Evolutionary conservation across 2,113 vertebrate genomes (phyloP).

Genomic region (Misgurnus anguillicaudatus): DNA sequence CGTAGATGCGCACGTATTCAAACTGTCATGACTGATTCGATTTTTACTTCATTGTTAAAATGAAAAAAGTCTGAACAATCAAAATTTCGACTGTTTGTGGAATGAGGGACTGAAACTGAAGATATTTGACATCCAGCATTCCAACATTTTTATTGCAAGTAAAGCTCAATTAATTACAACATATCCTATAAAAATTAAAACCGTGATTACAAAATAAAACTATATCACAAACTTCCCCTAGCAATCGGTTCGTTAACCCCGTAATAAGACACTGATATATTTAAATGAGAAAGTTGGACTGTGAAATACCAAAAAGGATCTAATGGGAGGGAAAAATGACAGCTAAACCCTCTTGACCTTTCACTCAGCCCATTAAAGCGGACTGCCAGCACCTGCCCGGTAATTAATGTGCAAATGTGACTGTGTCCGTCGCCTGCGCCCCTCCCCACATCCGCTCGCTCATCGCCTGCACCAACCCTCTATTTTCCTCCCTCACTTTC

Average conservation of each 20-base stretch:
- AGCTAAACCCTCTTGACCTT: conserved; percentile 74
- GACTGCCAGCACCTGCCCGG: conserved; percentile 73
- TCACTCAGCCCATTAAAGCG: conserved; percentile 68
- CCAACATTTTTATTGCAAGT: background rate
- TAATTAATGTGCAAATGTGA: conserved; percentile 79
- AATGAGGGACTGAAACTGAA: background rate
- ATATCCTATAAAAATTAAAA: conserved; percentile 41
- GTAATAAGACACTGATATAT: conserved; percentile 55
- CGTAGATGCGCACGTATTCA: background rate
- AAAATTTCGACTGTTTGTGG: background rate
- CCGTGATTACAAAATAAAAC: conserved; percentile 51
- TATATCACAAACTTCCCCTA: conserved; percentile 52
- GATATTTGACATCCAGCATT: background rate
- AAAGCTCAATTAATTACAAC: conserved; percentile 46
- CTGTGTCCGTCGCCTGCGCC: conserved; percentile 58
- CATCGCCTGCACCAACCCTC: conserved; percentile 35
- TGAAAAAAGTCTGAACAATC: conserved; percentile 3
- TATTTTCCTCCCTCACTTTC: conserved; percentile 48
- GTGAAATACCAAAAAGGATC: conserved; percentile 68
- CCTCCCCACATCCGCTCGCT: conserved; percentile 48
- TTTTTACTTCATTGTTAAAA: conserved; percentile 11
- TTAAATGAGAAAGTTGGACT: conserved; percentile 61
- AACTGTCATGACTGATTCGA: background rate
- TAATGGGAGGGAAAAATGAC: conserved; percentile 60
- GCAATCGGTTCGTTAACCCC: conserved; percentile 44